Evolutionary conservation across 2,113 vertebrate genomes (phyloP).

Genomic region (Labeo catla): DNA sequence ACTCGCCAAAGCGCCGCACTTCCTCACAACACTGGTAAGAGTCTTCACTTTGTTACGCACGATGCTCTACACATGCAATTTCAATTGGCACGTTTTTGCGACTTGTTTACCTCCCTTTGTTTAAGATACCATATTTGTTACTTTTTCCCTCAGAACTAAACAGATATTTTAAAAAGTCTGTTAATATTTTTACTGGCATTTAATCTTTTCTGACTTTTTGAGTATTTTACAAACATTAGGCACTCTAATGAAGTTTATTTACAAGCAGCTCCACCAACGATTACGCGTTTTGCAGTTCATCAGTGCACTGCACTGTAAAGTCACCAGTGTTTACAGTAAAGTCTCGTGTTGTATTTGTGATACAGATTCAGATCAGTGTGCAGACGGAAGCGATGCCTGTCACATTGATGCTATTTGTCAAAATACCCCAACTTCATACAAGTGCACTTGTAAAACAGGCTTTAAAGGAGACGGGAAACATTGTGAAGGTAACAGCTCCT

Average conservation of each 20-base stretch:
- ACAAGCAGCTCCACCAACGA: neutral
- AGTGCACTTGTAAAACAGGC: conserved; percentile 91
- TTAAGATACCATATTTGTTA: neutral
- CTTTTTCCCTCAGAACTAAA: neutral
- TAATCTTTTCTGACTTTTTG: neutral
- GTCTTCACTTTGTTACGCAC: conserved; percentile 39
- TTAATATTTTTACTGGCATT: neutral
- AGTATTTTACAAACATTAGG: neutral
- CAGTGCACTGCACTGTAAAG: neutral
- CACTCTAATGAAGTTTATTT: neutral
- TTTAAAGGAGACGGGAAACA: conserved; percentile 90
- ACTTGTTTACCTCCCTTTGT: conserved; percentile 25
- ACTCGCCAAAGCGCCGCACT: conserved; percentile 75
- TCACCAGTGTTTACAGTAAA: neutral
- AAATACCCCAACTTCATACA: conserved; percentile 88
- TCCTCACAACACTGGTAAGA: conserved; percentile 78
- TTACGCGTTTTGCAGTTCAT: neutral
- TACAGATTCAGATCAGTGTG: conserved; percentile 77
- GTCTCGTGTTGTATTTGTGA: neutral
- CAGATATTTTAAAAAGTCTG: neutral
- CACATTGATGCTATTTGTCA: conserved; percentile 94
- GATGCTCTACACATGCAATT: conserved; percentile 8
- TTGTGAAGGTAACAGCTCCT: conserved; percentile 80
- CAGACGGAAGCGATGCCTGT: conserved; percentile 89
- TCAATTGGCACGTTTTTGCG: neutral